Evolutionary conservation across 2,797 vertebrate species (phyloP).

Genomic region (Erithacus rubecula): DNA sequence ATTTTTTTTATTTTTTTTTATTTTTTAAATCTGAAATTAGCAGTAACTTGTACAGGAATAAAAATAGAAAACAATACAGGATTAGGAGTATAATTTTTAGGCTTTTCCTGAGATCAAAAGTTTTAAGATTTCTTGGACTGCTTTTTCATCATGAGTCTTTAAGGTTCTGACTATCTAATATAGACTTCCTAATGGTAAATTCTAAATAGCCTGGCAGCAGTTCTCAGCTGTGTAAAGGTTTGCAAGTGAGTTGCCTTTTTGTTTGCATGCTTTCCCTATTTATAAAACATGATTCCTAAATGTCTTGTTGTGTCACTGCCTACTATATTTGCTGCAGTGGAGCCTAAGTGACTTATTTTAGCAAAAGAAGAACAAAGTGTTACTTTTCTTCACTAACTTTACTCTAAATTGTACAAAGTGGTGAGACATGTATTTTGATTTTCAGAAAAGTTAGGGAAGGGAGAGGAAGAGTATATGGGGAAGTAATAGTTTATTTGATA

Average conservation of each 20-base stretch:
- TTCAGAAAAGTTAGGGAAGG: not conserved
- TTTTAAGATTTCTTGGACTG: not conserved
- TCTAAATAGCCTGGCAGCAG: not conserved
- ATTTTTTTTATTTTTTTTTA: not conserved
- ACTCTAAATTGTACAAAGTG: not conserved
- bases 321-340: not conserved
- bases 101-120: not conserved
- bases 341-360: not conserved
- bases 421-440: not conserved
- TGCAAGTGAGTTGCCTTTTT: not conserved
- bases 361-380: not conserved
- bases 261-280: not conserved
- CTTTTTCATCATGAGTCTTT: not conserved
- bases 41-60: not conserved
- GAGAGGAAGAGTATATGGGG: not conserved
- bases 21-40: not conserved
- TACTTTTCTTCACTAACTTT: not conserved
- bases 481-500: not conserved
- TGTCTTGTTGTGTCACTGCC: not conserved
- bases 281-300: conserved; percentile 26
- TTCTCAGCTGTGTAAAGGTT: not conserved
- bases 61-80: not conserved
- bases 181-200: not conserved
- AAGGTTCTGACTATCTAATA: not conserved
- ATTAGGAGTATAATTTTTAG: not conserved